phyloP scores from a whole-genome alignment of 2,888 invertebrate species.

The Meandrusa payeni region DNA sequence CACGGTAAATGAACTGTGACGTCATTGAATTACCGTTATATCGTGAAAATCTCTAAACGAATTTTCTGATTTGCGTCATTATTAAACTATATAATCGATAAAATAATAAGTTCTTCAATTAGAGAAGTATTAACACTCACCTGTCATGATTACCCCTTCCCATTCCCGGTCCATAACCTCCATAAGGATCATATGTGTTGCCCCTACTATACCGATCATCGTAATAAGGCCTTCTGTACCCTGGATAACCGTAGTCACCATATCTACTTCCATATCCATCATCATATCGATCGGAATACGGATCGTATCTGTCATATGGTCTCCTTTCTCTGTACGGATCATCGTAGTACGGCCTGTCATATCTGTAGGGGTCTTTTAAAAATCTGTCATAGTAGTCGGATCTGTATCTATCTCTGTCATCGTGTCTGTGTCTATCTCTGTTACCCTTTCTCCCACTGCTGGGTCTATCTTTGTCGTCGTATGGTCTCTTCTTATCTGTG shows the following conservation, averaged over 20 bases:
- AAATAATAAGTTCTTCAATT: too few species aligned
- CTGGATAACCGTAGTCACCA: constrained; percentile 41
- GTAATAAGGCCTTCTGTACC: constrained; percentile 51
- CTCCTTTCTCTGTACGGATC: constrained; percentile 55
- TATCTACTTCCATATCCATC: constrained; percentile 43
- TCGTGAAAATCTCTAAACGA: background rate
- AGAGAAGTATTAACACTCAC: constrained; percentile 40
- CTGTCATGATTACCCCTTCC: constrained; percentile 75
- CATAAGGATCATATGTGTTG: constrained; percentile 53
- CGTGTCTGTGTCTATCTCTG: constrained; percentile 51
- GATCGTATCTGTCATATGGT: constrained; percentile 54
- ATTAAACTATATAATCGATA: background rate
- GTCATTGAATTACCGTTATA: constrained; percentile 6
- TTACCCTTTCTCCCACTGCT: constrained; percentile 39
- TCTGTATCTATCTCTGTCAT: constrained; percentile 65
- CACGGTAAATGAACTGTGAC: constrained; percentile 23
- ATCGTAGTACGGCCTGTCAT: constrained; percentile 50
- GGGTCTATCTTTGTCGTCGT: constrained; percentile 50
- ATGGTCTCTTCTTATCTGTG: constrained; percentile 42
- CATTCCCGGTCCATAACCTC: constrained; percentile 53
- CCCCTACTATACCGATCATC: constrained; percentile 46
- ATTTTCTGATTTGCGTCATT: too few species aligned
- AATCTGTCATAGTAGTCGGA: constrained; percentile 69
- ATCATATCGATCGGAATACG: constrained; percentile 43
- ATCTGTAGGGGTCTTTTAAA: constrained; percentile 59